Evolutionary conservation across 1,140 invertebrate genomes (phyloP).

Genomic region (Sweltsa coloradensis): DNA sequence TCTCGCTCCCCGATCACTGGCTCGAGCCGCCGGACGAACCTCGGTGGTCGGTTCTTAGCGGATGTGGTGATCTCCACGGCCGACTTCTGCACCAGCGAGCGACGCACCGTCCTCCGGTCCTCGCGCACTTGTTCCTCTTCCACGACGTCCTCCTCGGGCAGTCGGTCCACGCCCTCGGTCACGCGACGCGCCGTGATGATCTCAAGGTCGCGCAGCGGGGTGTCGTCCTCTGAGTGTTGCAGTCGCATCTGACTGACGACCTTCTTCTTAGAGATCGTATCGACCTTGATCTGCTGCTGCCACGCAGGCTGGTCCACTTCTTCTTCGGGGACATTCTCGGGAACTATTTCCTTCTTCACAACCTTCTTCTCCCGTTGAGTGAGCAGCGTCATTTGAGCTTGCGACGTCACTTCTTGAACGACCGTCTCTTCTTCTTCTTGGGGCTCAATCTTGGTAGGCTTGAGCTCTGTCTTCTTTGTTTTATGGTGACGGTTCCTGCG

Average conservation of each 20-base stretch:
- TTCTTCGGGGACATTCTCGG: too few species aligned
- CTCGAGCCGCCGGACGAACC: slow-evolving; percentile 54
- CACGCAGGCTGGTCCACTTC: slow-evolving; percentile 25
- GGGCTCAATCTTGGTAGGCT: too few species aligned
- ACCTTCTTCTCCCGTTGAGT: too few species aligned
- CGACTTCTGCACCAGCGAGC: slow-evolving; percentile 7
- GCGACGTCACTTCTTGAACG: too few species aligned
- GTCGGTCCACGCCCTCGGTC: slow-evolving; percentile 31
- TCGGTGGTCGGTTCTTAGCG: slow-evolving; percentile 36
- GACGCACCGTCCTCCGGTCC: slow-evolving; percentile 4
- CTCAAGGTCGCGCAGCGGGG: slow-evolving; percentile 35
- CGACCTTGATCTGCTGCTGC: slow-evolving; percentile 35
- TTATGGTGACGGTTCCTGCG: too few species aligned
- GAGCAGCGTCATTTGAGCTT: too few species aligned
- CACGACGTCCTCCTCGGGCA: slow-evolving; percentile 29
- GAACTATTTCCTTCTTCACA: too few species aligned
- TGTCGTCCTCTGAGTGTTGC: not conserved
- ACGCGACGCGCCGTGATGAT: slow-evolving; percentile 33
- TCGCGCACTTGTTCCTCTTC: slow-evolving; percentile 15
- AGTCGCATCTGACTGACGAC: not conserved
- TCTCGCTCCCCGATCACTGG: slow-evolving; percentile 47
- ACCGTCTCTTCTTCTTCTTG: too few species aligned
- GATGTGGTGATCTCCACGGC: slow-evolving; percentile 1
- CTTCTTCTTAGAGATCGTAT: slow-evolving; percentile 35
- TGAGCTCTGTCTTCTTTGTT: too few species aligned